Conservation (phyloP, 64 coral and sea anemone genomes). For the Stichodactyla helianthus region DNA sequence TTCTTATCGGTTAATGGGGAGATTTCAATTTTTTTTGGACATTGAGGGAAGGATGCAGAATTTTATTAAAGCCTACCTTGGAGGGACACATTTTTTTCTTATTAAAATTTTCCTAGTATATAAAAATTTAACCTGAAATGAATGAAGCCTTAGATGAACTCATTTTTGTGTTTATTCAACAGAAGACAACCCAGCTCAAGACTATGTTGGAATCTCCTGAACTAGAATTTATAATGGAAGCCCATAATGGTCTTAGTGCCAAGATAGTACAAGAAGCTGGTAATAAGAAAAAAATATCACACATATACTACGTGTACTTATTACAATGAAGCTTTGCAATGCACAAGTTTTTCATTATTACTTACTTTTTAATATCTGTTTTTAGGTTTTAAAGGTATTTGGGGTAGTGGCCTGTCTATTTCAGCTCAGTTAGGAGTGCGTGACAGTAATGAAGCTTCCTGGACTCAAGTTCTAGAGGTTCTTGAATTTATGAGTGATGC, state of each 20-base stretch:
- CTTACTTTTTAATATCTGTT: background rate
- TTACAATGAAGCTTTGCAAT: background rate
- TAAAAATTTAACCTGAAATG: no score
- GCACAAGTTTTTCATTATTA: no score
- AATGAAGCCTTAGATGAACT: background rate
- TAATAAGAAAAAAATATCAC: background rate
- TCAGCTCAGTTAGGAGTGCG: conserved; percentile 97
- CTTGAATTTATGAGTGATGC: conserved; percentile 99
- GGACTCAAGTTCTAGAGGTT: conserved; percentile 96
- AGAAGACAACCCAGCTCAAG: conserved; percentile 93
- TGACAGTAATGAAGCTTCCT: conserved; percentile 97
- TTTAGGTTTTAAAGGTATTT: conserved; percentile 96
- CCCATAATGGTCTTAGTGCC: conserved; percentile 96
- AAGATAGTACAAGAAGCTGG: conserved; percentile 97
- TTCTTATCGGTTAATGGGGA: no score
- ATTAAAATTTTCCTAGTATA: background rate
- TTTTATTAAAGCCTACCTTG: no score
- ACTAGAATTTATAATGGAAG: conserved; percentile 98
- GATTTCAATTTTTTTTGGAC: no score
- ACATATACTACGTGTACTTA: background rate
- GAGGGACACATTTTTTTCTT: background rate
- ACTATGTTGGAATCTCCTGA: conserved; percentile 90
- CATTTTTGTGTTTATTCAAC: background rate
- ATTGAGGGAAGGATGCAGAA: no score
- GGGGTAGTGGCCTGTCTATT: conserved; percentile 97